Evolutionary conservation across 2,797 vertebrate genomes (phyloP).

Genomic region (Lophotriccus pileatus): DNA sequence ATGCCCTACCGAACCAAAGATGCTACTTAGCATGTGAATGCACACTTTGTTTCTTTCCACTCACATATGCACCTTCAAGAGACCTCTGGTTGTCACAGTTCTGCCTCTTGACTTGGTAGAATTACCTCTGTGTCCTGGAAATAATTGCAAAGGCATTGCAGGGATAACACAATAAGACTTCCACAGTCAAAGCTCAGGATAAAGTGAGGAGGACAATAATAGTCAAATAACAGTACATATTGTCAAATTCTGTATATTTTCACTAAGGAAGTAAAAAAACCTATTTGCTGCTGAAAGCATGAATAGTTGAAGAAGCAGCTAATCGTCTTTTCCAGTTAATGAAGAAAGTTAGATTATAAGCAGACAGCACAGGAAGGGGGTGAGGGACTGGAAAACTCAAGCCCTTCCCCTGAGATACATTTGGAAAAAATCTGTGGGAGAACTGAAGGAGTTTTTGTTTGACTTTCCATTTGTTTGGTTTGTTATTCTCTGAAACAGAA

Average conservation of each 20-base stretch:
- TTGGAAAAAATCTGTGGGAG: conserved; percentile 55
- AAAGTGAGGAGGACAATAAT: not conserved
- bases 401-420: conserved; percentile 25
- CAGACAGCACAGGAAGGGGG: conserved; percentile 14
- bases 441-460: conserved; percentile 48
- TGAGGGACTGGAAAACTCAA: conserved; percentile 21
- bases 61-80: not conserved
- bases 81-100: not conserved
- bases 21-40: fast-evolving
- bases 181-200: not conserved
- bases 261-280: not conserved
- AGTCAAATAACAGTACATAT: not conserved
- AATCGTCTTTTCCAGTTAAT: not conserved
- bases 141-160: not conserved
- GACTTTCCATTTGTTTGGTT: conserved; percentile 26
- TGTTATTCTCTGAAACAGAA: conserved; percentile 10
- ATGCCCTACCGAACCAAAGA: not conserved
- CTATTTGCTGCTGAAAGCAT: not conserved
- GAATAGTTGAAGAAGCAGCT: not conserved
- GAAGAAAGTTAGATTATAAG: not conserved
- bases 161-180: not conserved
- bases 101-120: not conserved
- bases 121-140: not conserved
- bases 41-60: not conserved
- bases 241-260: not conserved